Conservation (phyloP, 2,113 vertebrate species). For the Engraulis encrasicolus region DNA sequence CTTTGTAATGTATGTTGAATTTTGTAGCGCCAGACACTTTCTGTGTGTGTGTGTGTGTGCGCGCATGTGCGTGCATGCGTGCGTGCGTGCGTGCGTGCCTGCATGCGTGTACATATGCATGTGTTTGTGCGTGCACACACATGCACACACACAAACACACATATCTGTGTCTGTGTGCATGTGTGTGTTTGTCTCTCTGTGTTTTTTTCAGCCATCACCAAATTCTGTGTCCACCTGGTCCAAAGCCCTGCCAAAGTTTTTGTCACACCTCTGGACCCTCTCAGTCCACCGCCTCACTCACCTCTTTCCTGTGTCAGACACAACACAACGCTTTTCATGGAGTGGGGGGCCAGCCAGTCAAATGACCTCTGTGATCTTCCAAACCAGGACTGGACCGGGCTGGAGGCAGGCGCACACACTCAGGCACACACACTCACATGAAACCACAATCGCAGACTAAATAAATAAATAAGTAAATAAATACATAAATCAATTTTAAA, state of each 20-base stretch:
- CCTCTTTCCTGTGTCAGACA: conserved; percentile 43
- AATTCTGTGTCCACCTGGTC: conserved; percentile 46
- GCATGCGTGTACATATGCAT: not conserved
- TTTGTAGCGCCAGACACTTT: too few species aligned
- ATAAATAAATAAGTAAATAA: too few species aligned
- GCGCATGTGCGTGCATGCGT: not conserved
- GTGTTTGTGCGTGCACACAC: too few species aligned
- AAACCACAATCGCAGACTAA: not conserved
- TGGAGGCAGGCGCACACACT: not conserved
- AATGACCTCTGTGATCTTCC: conserved; percentile 52
- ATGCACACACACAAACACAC: too few species aligned
- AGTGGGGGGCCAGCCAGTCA: conserved; percentile 44
- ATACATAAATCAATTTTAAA: too few species aligned
- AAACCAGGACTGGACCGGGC: conserved; percentile 17
- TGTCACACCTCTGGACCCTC: conserved; percentile 53
- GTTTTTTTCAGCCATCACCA: conserved; percentile 5
- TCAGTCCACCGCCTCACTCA: conserved; percentile 43
- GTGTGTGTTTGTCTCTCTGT: too few species aligned
- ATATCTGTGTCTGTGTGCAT: not conserved
- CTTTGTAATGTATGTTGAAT: too few species aligned
- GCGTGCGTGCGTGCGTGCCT: not conserved
- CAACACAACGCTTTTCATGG: conserved; percentile 40
- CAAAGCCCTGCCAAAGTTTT: conserved; percentile 50
- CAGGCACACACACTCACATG: conserved; percentile 39
- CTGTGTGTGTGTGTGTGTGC: not conserved